A percentile compares a stretch with the other conserved stretches of the same genome.
phyloP scores from a whole-genome alignment of 2,113 vertebrate genomes.

The Scolopax mira region DNA sequence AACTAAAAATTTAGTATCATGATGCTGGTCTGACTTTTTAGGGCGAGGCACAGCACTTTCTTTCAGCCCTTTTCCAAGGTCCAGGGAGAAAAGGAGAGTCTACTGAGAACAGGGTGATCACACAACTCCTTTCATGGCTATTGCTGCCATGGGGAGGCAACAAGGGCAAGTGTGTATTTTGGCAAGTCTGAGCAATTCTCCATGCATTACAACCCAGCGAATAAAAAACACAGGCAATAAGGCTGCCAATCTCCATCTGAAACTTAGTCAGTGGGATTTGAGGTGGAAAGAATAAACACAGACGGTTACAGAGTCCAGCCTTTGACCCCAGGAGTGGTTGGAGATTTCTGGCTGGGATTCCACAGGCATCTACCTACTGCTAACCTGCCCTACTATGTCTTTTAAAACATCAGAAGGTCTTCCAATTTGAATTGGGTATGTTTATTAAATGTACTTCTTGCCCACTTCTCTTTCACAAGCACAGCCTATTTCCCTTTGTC shows the following conservation, averaged over 20 bases:
- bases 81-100: not conserved
- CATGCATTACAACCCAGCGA: not conserved
- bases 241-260: not conserved
- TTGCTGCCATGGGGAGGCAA: not conserved
- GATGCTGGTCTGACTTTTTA: not conserved
- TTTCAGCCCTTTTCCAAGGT: not conserved
- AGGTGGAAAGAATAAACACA: not conserved
- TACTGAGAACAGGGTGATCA: not conserved
- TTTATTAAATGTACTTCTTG: not conserved
- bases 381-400: not conserved
- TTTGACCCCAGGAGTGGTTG: not conserved
- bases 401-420: not conserved
- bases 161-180: not conserved
- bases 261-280: not conserved
- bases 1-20: not conserved
- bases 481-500: not conserved
- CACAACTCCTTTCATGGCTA: not conserved
- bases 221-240: not conserved
- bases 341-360: not conserved
- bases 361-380: not conserved
- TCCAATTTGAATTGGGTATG: not conserved
- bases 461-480: not conserved
- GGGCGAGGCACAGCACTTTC: not conserved
- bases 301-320: not conserved
- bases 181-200: not conserved